Conservation (phyloP, 2,888 invertebrate species). For the Eumerus sabulonum region DNA sequence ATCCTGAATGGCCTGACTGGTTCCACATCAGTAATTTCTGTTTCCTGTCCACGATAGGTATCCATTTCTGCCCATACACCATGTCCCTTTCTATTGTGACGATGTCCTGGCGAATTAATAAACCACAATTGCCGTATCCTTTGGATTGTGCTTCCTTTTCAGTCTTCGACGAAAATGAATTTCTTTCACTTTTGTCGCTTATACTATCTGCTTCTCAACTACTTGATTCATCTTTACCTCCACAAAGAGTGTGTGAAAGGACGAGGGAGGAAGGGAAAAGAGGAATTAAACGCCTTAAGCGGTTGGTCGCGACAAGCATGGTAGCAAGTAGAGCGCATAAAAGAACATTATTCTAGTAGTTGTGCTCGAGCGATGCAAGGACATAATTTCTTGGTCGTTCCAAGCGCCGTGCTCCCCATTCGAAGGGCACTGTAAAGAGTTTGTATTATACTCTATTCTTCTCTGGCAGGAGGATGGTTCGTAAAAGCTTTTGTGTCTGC, state of each 20-base stretch:
- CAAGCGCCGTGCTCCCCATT: constrained; percentile 44
- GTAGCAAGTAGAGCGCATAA: constrained; percentile 2
- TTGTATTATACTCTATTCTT: constrained; percentile 13
- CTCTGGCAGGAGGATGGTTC: constrained; percentile 12
- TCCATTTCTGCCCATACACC: not conserved
- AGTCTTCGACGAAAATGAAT: constrained; percentile 64
- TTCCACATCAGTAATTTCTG: constrained; percentile 64
- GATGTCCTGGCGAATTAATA: constrained; percentile 41
- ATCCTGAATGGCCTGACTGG: constrained; percentile 54
- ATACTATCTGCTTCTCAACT: constrained; percentile 40
- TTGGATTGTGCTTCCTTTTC: constrained; percentile 33
- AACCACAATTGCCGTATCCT: constrained; percentile 38
- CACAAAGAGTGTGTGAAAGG: too few relatives aligned
- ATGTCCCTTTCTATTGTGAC: not conserved
- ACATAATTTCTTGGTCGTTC: constrained; percentile 57
- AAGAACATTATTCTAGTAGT: constrained; percentile 49
- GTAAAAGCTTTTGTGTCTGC: constrained; percentile 23
- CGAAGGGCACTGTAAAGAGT: constrained; percentile 15
- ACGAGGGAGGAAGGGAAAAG: constrained; percentile 1
- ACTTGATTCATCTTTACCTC: constrained; percentile 51
- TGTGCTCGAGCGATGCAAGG: constrained; percentile 55
- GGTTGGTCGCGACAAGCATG: not conserved
- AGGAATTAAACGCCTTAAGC: constrained; percentile 45
- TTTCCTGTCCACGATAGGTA: constrained; percentile 57
- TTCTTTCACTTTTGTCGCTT: constrained; percentile 30